These are phyloP conservation scores for Muscicapa comitata DNA, from an alignment of 2,797 vertebrate genomes.

Conservation along the genomic window DNA sequence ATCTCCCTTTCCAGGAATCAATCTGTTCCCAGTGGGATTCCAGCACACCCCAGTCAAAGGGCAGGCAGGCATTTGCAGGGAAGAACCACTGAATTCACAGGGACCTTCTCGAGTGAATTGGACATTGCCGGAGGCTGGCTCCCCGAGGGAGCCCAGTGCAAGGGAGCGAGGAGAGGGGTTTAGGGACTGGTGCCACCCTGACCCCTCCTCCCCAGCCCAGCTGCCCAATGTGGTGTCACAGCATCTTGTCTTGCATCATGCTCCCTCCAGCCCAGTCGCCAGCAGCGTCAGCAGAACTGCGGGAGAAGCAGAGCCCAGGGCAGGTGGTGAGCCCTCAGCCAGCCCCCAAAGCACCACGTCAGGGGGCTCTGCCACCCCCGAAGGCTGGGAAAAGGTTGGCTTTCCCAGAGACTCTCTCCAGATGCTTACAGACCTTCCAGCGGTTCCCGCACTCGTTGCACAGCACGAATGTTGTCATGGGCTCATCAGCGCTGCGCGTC, in stretches of 20 bases:
- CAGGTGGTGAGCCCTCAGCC: neutral
- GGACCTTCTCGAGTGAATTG: neutral
- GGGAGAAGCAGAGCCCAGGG: neutral
- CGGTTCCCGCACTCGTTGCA: constrained; percentile 98
- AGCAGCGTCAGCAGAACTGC: constrained; percentile 58
- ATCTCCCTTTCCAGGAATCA: neutral
- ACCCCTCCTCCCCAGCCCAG: neutral
- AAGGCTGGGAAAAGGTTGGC: neutral
- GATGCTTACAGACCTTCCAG: constrained; percentile 87
- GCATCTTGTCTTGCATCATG: accelerated
- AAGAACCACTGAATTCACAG: neutral
- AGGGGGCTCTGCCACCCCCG: neutral
- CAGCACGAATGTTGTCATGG: constrained; percentile 97
- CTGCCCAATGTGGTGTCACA: neutral
- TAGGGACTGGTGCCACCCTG: neutral
- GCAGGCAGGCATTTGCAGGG: neutral
- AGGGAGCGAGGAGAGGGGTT: neutral
- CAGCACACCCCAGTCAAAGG: neutral
- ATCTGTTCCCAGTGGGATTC: neutral
- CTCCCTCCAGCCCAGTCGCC: neutral
- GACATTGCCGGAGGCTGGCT: accelerated
- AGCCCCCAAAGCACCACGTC: accelerated
- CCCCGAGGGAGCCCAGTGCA: neutral
- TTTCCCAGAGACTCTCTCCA: neutral
- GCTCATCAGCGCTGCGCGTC: constrained; percentile 96